Evolutionary conservation across 2,797 vertebrate genomes (phyloP).

Genomic region (Phyllotis vaccarum): DNA sequence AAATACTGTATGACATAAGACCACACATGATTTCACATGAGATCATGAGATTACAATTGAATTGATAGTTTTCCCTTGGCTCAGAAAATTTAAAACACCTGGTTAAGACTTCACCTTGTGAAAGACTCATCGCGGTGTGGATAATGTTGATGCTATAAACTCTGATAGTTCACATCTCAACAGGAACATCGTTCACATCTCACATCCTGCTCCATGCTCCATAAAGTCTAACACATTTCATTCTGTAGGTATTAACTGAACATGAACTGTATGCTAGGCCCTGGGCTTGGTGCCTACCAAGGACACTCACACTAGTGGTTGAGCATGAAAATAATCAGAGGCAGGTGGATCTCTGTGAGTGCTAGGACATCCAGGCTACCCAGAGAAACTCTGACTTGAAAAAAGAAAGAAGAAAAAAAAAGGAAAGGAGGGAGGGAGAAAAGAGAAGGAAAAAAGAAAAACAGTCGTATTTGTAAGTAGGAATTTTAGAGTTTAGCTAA

Average conservation of each 20-base stretch:
- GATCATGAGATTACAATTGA: not conserved
- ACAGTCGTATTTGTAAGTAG: not conserved
- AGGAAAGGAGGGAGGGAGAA: too few relatives aligned
- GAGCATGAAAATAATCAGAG: not conserved
- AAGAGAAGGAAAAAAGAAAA: not conserved
- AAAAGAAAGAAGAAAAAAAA: accelerated
- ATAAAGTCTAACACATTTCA: not conserved
- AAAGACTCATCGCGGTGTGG: not conserved
- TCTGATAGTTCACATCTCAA: not conserved
- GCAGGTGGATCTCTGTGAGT: not conserved
- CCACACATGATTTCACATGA: not conserved
- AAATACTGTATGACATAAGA: slow-evolving; percentile 29
- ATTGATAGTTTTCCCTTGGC: slow-evolving; percentile 31
- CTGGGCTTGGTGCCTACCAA: not conserved
- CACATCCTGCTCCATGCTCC: not conserved
- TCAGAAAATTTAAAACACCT: not conserved
- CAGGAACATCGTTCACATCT: too few relatives aligned
- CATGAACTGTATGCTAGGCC: not conserved
- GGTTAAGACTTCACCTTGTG: not conserved
- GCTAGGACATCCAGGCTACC: not conserved
- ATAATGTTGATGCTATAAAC: not conserved
- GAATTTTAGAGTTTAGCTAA: not conserved
- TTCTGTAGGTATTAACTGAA: not conserved
- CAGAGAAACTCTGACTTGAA: not conserved
- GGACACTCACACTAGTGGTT: not conserved